Conservation (phyloP, 2,113 vertebrate species). For the Alouatta palliata region DNA sequence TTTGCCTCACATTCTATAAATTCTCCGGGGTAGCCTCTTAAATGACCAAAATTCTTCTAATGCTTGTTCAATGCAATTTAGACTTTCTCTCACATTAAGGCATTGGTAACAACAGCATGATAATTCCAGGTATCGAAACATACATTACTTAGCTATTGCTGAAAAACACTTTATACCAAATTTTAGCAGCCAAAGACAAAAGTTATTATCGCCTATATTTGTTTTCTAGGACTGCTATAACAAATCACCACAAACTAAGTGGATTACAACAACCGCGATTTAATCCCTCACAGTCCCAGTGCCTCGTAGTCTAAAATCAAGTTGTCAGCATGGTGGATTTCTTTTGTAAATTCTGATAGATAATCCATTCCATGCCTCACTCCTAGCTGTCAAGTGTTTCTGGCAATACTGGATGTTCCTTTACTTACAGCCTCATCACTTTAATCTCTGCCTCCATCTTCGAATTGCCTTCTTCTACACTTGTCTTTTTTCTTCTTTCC, state of each 20-base stretch:
- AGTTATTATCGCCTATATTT: background rate
- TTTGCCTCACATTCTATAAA: background rate
- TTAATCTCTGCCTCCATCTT: background rate
- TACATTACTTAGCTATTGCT: background rate
- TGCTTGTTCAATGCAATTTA: background rate
- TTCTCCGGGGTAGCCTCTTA: background rate
- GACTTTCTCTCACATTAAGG: background rate
- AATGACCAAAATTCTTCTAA: background rate
- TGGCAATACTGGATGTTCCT: background rate
- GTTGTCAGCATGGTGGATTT: background rate
- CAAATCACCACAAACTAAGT: background rate
- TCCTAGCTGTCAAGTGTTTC: background rate
- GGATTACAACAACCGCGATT: background rate
- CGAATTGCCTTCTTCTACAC: background rate
- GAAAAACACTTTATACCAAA: background rate
- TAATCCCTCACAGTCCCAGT: background rate
- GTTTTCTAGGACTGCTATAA: background rate
- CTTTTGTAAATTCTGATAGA: background rate
- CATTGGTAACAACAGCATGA: background rate
- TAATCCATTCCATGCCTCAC: background rate
- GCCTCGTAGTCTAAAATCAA: background rate
- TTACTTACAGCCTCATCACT: background rate
- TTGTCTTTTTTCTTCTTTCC: background rate
- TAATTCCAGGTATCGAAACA: background rate
- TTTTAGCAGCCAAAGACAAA: background rate